Evolutionary conservation across 2,797 vertebrate genomes (phyloP), one percentile per base, ranked within the genome.

Genomic region (Ptychobarbus kaznakovi): DNA sequence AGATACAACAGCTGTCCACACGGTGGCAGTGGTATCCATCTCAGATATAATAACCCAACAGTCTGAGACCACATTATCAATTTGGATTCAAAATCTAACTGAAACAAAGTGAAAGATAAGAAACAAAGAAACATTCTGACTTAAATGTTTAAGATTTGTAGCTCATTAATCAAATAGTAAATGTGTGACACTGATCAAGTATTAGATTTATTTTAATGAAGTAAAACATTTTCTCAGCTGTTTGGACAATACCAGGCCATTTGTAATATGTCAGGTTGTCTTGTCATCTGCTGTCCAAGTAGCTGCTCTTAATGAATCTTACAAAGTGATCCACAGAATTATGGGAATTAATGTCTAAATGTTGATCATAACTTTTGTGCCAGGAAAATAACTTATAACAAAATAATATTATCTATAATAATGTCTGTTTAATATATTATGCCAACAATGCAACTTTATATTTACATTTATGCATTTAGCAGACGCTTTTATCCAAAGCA

Each of bases 21-120:
- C 18, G 77, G 78, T 49, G 88, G 56, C 81, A 49, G 74, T 66
- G 74, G 79, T 86, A 10, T 72, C 63, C 81, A 51, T 40, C 25
- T 53, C 22, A 13, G 51, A 35, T 25, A 56, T 4, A 9, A 38
- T n/a, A n/a, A 11, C 10, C 28, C 18, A 40, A 40, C 12, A 40
- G 74, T n/a, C 16, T 13, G 11, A 76, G 49, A 73, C 3, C 15
- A 28, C 8, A 28, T 73, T 32, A 51, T 49, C 28, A 6, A 35
- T 35, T 10, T 56, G 0, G 32, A 56, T 56, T 38, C 10, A n/a
- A 76, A 76, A 38, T 38, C 28, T n/a, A 56, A 38, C 9, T 46
- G n/a, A 25, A 72, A 25, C 5, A 32, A 74, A 32, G 7, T 25
- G 22, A n/a, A 61, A 11, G n/a, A 3, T 42, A 42, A 32, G 32